Evolutionary conservation across 1,140 invertebrate genomes (phyloP).

Genomic region (Drosophila varians): DNA sequence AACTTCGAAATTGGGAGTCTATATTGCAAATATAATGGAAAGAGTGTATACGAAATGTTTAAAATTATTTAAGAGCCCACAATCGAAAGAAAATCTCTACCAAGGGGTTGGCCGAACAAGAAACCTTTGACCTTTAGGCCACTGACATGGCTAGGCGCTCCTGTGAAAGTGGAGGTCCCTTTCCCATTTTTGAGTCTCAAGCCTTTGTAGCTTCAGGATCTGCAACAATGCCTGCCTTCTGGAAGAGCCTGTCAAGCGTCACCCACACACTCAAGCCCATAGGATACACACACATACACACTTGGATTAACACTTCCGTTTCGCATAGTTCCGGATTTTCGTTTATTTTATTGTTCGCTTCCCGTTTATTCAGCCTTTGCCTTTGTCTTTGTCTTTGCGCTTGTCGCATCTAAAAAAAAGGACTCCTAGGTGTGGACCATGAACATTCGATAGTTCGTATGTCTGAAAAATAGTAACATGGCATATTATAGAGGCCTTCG

Average conservation of each 20-base stretch:
- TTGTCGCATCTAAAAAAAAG: background rate
- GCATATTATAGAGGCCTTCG: background rate
- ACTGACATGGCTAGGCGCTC: background rate
- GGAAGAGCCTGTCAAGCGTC: constrained; percentile 16
- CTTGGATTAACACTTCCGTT: constrained; percentile 55
- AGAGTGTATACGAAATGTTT: background rate
- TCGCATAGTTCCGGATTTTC: constrained; percentile 34
- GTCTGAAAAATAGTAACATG: too few species aligned
- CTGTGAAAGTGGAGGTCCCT: too few species aligned
- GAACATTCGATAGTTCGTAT: background rate
- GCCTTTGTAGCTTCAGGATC: constrained; percentile 10
- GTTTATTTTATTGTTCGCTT: constrained; percentile 50
- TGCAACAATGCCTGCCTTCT: background rate
- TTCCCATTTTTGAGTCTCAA: background rate
- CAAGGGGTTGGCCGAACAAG: background rate
- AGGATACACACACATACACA: constrained; percentile 6
- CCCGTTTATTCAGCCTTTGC: constrained; percentile 36
- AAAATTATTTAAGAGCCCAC: background rate
- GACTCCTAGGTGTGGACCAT: background rate
- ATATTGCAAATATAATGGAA: background rate
- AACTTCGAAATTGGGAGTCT: too few species aligned
- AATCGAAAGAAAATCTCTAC: too few species aligned
- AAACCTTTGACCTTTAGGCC: constrained; percentile 37
- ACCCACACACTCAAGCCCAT: background rate
- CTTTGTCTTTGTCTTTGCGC: constrained; percentile 28